Evolutionary conservation across 2,888 invertebrate species (phyloP).

Genomic region (Dicyrtomina minuta): DNA sequence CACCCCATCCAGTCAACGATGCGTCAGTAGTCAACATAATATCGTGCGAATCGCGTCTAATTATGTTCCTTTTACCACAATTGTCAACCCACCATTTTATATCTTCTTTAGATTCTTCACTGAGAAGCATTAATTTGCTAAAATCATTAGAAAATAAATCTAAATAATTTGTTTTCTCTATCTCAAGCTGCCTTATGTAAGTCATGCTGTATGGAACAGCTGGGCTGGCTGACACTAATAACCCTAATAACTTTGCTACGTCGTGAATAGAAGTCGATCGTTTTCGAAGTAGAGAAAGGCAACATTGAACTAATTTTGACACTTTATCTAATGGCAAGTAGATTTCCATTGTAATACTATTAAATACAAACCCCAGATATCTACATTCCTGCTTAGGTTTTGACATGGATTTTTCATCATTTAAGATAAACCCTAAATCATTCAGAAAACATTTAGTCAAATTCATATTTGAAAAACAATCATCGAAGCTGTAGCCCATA

Average conservation of each 20-base stretch:
- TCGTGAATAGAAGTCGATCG: not conserved
- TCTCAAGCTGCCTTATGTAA: conserved; percentile 26
- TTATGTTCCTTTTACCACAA: not conserved
- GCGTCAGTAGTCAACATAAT: conserved; percentile 29
- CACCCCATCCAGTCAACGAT: conserved; percentile 31
- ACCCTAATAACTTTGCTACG: conserved; percentile 2
- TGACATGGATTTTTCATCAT: conserved; percentile 11
- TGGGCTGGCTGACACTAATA: conserved; percentile 29
- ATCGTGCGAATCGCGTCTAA: not conserved
- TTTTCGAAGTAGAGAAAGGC: no score
- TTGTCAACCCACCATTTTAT: conserved; percentile 7
- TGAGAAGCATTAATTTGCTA: not conserved
- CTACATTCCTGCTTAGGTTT: not conserved
- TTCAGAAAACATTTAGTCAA: not conserved
- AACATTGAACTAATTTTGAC: not conserved
- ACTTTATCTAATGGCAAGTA: not conserved
- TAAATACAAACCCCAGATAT: conserved; percentile 21
- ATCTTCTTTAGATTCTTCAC: not conserved
- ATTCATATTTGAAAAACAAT: not conserved
- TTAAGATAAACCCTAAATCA: not conserved
- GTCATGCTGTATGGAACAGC: conserved; percentile 27
- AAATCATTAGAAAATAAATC: conserved; percentile 13
- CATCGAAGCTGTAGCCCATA: not conserved
- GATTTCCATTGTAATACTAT: conserved; percentile 13
- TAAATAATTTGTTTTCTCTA: conserved; percentile 20